Conservation (phyloP, 1,140 invertebrate genomes). For the Pentalonia nigronervosa region DNA sequence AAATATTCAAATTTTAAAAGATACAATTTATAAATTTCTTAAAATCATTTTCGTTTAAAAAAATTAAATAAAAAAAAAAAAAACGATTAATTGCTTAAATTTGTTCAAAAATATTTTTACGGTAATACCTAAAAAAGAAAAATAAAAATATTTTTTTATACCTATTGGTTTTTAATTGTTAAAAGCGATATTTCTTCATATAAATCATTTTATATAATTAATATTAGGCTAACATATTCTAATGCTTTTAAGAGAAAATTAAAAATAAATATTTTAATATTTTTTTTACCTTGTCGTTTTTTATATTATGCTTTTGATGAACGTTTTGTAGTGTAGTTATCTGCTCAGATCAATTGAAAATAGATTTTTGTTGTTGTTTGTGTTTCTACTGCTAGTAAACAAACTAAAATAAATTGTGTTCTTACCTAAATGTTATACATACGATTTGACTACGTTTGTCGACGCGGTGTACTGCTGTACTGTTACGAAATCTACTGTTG, state of each 20-base stretch:
- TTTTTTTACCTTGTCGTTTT: not conserved
- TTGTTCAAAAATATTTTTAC: too few relatives aligned
- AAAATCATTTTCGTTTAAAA: not conserved
- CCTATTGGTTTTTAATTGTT: not conserved
- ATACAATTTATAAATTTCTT: not conserved
- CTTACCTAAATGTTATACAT: not conserved
- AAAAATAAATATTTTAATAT: not conserved
- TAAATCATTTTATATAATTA: not conserved
- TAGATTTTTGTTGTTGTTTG: not conserved
- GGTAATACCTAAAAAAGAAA: too few relatives aligned
- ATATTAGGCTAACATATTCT: not conserved
- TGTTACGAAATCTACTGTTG: not conserved
- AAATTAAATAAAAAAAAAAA: too few relatives aligned
- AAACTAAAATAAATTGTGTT: not conserved
- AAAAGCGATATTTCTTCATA: not conserved
- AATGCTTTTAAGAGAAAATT: not conserved
- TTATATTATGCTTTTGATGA: not conserved
- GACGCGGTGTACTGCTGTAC: constrained; percentile 4
- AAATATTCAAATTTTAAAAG: not conserved
- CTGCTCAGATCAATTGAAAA: not conserved
- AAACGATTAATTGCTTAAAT: too few relatives aligned
- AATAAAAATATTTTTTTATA: too few relatives aligned
- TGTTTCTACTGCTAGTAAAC: not conserved
- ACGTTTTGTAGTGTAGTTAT: not conserved
- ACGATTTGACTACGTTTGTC: constrained; percentile 23